Conservation (phyloP, 2,888 invertebrate genomes). For the Allolobophora icterica region DNA sequence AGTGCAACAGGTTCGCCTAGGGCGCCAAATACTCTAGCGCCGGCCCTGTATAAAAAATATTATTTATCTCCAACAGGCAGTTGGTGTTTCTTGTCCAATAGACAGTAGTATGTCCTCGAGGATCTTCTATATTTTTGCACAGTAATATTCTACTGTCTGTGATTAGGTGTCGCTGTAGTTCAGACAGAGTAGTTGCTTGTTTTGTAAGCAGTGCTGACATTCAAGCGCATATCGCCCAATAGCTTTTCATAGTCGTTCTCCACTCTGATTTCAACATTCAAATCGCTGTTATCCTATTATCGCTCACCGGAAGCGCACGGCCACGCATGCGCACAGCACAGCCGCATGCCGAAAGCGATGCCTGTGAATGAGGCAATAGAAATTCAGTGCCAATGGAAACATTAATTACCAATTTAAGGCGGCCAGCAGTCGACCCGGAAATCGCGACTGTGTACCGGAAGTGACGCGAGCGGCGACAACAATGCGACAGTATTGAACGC, state of each 20-base stretch:
- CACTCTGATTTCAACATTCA: neutral
- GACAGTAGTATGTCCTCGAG: too few relatives aligned
- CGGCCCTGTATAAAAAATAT: too few relatives aligned
- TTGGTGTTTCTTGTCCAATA: too few relatives aligned
- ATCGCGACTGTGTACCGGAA: conserved; percentile 19
- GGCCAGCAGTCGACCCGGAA: neutral
- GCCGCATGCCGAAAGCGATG: neutral
- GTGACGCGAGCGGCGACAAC: conserved; percentile 24
- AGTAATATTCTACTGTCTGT: neutral
- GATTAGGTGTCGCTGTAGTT: neutral
- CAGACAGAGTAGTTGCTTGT: neutral
- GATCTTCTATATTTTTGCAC: neutral
- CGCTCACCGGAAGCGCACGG: conserved; percentile 20
- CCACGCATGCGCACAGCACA: conserved; percentile 24
- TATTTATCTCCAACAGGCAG: too few relatives aligned
- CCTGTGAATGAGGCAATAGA: neutral
- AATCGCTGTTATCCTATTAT: conserved; percentile 11
- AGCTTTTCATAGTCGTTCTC: neutral
- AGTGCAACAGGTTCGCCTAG: too few relatives aligned
- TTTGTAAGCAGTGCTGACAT: neutral
- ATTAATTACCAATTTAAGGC: conserved; percentile 22
- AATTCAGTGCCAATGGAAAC: conserved; percentile 5
- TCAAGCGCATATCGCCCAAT: neutral
- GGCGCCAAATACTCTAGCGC: too few relatives aligned
- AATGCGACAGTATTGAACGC: neutral